A percentile compares a stretch with the other conserved stretches of the same genome.
These are phyloP conservation scores for Ceraclea dissimilis DNA, from an alignment of 2,888 invertebrate genomes.

Conservation along the genomic window DNA sequence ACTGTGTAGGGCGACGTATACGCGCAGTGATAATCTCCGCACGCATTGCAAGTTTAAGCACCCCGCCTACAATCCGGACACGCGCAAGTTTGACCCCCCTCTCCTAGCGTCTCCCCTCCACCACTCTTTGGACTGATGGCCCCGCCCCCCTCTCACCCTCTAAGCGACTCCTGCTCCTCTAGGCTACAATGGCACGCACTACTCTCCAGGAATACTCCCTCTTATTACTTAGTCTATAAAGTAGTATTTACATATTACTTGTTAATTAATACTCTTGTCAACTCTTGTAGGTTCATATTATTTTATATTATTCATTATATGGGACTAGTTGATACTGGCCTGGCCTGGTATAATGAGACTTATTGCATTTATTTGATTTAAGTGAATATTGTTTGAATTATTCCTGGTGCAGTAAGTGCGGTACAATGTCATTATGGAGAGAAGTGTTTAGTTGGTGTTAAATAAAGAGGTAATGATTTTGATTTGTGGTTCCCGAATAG, in stretches of 20 bases:
- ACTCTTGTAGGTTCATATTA: no score
- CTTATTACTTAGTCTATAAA: no score
- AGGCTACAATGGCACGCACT: conserved; percentile 28
- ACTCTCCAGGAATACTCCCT: conserved; percentile 30
- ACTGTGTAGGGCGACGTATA: conserved; percentile 84
- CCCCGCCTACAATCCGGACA: conserved; percentile 79
- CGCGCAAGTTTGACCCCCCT: conserved; percentile 72
- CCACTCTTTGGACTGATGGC: conserved; percentile 39
- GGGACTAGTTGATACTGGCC: no score
- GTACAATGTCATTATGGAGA: no score
- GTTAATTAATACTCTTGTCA: no score
- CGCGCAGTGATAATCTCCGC: conserved; percentile 86
- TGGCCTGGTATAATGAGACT: no score
- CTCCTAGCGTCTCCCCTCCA: conserved; percentile 40
- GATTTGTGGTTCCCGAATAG: not conserved
- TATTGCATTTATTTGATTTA: no score
- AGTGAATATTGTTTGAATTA: not conserved
- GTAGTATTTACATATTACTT: no score
- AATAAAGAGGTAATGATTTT: not conserved
- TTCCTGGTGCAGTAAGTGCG: no score
- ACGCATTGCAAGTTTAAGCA: conserved; percentile 92
- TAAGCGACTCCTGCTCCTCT: conserved; percentile 17
- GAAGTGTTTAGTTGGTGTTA: not conserved
- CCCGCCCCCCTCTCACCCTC: conserved; percentile 27
- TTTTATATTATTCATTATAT: no score